A percentile compares a stretch with the other conserved stretches of the same genome.
These are phyloP conservation scores for Rhea pennata DNA, from an alignment of 2,113 vertebrate species.

Conservation along the genomic window DNA sequence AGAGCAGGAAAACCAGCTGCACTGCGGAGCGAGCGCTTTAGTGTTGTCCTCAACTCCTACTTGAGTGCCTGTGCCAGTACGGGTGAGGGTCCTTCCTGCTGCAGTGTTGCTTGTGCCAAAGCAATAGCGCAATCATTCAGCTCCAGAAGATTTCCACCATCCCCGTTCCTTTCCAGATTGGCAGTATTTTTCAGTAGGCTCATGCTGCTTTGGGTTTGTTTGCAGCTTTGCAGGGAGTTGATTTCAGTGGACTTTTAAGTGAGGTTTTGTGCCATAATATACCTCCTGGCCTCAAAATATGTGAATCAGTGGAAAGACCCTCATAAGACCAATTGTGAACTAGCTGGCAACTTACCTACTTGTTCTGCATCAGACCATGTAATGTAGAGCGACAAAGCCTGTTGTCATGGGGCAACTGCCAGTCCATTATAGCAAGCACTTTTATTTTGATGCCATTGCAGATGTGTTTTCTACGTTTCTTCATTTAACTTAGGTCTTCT, in stretches of 20 bases:
- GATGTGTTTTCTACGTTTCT: neutral
- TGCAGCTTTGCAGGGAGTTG: neutral
- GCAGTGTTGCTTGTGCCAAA: neutral
- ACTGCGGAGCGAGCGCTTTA: fast-evolving
- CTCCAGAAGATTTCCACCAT: neutral
- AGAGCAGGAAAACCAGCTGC: neutral
- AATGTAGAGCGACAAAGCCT: neutral
- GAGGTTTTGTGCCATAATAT: neutral
- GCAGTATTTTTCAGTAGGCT: neutral
- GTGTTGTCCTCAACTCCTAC: neutral
- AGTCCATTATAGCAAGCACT: fast-evolving
- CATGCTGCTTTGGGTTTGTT: neutral
- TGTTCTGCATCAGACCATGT: neutral
- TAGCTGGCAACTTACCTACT: neutral
- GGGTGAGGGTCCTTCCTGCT: neutral
- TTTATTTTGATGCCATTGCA: neutral
- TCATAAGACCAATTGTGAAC: neutral
- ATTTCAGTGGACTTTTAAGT: neutral
- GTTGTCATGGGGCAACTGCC: neutral
- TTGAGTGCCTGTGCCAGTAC: neutral
- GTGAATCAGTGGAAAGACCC: neutral
- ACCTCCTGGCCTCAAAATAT: neutral
- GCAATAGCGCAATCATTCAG: neutral
- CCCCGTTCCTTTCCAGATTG: neutral
- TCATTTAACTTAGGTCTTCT: neutral